A percentile compares a stretch with the other conserved stretches of the same genome.
Conservation (phyloP, 1,140 invertebrate genomes). For the Drosophila triauraria region DNA sequence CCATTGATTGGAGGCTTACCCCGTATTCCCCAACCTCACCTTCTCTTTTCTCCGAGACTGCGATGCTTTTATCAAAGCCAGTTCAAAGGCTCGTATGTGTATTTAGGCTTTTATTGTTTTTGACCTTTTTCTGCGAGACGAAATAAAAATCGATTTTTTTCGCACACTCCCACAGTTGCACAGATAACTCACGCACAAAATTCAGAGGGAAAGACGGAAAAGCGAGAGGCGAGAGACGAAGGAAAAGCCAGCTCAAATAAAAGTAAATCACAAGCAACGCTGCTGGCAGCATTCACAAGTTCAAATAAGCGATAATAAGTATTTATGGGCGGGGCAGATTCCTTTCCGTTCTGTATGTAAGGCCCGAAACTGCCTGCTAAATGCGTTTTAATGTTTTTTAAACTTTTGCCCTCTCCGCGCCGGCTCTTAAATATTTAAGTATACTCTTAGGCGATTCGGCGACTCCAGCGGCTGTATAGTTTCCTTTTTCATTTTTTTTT, state of each 20-base stretch:
- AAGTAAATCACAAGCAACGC: slow-evolving; percentile 69
- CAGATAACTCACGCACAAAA: slow-evolving; percentile 41
- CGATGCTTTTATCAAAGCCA: slow-evolving; percentile 76
- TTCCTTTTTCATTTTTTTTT: slow-evolving; percentile 23
- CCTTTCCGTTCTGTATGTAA: slow-evolving; percentile 29
- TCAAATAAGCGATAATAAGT: slow-evolving; percentile 84
- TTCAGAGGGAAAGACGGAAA: not conserved
- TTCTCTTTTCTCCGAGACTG: slow-evolving; percentile 29
- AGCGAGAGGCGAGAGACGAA: slow-evolving; percentile 5
- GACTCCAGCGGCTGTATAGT: slow-evolving; percentile 46
- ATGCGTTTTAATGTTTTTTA: slow-evolving; percentile 81
- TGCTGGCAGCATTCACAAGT: slow-evolving; percentile 69
- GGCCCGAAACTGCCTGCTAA: slow-evolving; percentile 62
- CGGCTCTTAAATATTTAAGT: slow-evolving; percentile 74
- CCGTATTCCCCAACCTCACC: slow-evolving; percentile 18
- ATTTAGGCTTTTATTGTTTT: slow-evolving; percentile 84
- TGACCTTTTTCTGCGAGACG: slow-evolving; percentile 71
- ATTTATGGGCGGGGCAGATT: slow-evolving; percentile 69
- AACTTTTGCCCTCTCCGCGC: slow-evolving; percentile 28
- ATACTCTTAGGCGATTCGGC: slow-evolving; percentile 67
- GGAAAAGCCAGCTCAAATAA: slow-evolving; percentile 61
- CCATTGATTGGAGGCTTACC: slow-evolving; percentile 81
- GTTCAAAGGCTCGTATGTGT: slow-evolving; percentile 81
- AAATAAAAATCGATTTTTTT: slow-evolving; percentile 71
- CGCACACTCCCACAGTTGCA: slow-evolving; percentile 25